A percentile compares a stretch with the other conserved stretches of the same genome.
These are phyloP conservation scores for Balanococcus diminutus DNA, from an alignment of 2,888 invertebrate genomes.

Conservation along the genomic window DNA sequence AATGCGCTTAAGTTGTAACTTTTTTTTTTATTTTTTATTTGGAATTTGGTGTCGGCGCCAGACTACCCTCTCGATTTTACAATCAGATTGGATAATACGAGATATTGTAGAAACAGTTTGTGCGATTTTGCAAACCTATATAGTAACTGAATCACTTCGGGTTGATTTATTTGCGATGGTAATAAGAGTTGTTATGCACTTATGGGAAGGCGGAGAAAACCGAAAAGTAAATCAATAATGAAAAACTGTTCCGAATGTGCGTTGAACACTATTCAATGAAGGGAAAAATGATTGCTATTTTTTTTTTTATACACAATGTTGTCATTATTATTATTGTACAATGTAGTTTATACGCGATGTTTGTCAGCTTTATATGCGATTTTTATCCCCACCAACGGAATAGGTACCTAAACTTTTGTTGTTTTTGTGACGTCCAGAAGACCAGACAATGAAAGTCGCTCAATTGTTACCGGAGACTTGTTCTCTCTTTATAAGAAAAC, in stretches of 20 bases:
- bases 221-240: constrained; percentile 32
- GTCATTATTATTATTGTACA: neutral
- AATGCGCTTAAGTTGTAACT: constrained; percentile 55
- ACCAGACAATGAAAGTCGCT: neutral
- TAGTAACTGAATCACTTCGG: constrained; percentile 19
- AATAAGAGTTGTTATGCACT: constrained; percentile 44
- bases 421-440: neutral
- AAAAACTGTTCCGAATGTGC: constrained; percentile 24
- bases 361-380: neutral
- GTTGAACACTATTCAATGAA: constrained; percentile 14
- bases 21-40: constrained; percentile 47
- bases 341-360: neutral
- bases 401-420: neutral
- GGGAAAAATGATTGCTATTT: neutral
- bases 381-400: neutral
- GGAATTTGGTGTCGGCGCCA: constrained; percentile 48
- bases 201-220: neutral
- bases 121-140: constrained; percentile 40
- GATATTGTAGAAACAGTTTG: constrained; percentile 47
- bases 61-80: constrained; percentile 43
- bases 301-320: neutral
- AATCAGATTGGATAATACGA: constrained; percentile 31
- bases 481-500: neutral
- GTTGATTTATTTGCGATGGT: constrained; percentile 47
- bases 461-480: neutral